phyloP scores from a whole-genome alignment of 2,797 vertebrate species.

The Acanthiza pusilla region DNA sequence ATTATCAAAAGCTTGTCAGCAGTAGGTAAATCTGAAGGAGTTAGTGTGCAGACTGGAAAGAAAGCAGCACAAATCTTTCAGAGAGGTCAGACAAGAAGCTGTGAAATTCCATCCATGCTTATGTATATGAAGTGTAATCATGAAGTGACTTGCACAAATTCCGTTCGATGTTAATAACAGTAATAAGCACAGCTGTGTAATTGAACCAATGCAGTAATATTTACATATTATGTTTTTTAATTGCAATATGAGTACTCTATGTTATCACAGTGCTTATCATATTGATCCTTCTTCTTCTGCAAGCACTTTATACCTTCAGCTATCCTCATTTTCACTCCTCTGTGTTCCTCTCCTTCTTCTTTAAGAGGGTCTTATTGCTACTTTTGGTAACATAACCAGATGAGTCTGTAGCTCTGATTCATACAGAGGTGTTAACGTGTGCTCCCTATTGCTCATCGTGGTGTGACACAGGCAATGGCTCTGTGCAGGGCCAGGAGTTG shows the following conservation, averaged over 20 bases:
- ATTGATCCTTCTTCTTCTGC: neutral
- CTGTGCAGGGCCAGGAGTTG: neutral
- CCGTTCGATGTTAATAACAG: neutral
- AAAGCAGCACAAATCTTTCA: neutral
- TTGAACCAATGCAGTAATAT: neutral
- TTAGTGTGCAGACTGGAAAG: neutral
- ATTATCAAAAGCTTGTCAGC: constrained; percentile 4
- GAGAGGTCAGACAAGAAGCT: neutral
- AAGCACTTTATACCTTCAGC: neutral
- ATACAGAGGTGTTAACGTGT: neutral
- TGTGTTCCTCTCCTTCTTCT: neutral
- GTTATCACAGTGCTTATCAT: neutral
- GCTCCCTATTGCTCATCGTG: neutral
- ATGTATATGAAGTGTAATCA: neutral
- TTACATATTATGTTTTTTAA: neutral
- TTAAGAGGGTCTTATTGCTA: neutral
- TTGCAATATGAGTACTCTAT: neutral
- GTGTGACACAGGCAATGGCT: neutral
- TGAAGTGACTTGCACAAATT: neutral
- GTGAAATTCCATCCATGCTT: neutral
- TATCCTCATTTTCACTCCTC: neutral
- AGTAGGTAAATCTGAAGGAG: neutral
- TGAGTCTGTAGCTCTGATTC: neutral
- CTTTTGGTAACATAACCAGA: neutral
- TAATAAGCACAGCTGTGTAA: neutral